Evolutionary conservation across 2,888 invertebrate species (phyloP).

Genomic region (Pardosa pseudoannulata): DNA sequence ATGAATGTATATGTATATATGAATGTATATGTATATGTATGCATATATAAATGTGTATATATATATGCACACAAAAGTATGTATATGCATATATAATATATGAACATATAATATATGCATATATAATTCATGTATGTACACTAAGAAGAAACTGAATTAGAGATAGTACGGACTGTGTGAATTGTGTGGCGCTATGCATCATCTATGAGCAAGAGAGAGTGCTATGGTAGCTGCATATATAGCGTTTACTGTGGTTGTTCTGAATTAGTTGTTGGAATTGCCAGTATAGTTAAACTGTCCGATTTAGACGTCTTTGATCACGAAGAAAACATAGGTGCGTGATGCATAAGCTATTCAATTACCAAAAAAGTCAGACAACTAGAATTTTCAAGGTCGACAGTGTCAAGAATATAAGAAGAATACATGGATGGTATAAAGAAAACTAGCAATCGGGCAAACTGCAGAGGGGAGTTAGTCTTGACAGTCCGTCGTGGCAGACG

Average conservation of each 20-base stretch:
- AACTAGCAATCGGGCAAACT: not conserved
- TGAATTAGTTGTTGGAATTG: not conserved
- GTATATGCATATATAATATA: too few species aligned
- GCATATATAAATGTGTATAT: too few species aligned
- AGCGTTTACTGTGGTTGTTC: not conserved
- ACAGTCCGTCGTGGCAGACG: constrained; percentile 2
- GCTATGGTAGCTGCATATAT: constrained; percentile 2
- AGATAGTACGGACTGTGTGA: not conserved
- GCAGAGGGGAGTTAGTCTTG: constrained; percentile 7
- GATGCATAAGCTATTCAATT: not conserved
- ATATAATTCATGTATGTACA: too few species aligned
- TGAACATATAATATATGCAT: too few species aligned
- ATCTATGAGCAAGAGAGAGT: not conserved
- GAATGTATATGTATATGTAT: too few species aligned
- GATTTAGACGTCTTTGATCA: not conserved
- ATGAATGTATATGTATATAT: too few species aligned
- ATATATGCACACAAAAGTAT: too few species aligned
- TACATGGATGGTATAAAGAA: not conserved
- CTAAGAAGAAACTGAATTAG: not conserved
- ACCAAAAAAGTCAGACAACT: not conserved
- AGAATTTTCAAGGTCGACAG: constrained; percentile 3
- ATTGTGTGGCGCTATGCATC: not conserved
- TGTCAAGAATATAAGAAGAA: constrained; percentile 8
- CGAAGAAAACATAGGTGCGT: not conserved
- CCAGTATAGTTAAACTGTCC: not conserved